Evolutionary conservation across 2,797 vertebrate species (phyloP), one percentile per base, ranked within the genome.

Genomic region (Carduelis carduelis): DNA sequence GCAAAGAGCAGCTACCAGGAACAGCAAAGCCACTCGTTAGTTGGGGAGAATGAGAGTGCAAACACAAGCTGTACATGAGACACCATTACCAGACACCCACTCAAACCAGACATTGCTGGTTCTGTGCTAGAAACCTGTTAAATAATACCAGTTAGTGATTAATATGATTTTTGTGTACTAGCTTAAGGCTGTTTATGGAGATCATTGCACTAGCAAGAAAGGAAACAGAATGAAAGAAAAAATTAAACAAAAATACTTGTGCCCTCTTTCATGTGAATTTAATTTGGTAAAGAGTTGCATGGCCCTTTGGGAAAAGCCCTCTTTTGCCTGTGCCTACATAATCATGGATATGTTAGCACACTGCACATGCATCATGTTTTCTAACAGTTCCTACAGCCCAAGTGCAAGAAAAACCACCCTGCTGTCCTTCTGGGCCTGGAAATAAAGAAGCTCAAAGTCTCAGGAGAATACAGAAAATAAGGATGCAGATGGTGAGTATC

Each of bases 401-500:
- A 56, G 41, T 86, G 44, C 37, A 87, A 77, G 60, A 53, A 85
- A 63, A 81, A 27, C 8, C 61, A 34, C 3, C 2, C 30, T 78
- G 69, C n/a, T 83, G 37, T 60, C 43, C 66, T 93, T 87, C 64
- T 78, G 82, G 49, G 64, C 49, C 68, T 83, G 46, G 65, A 71
- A 87, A 46, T 24, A 78, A 83, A 77, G 75, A 64, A 69, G 17
- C 32, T 53, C 28, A 47, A 35, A 85, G 49, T 49, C 89, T 88
- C 79, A 23, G 37, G 61, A 86, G 82, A 89, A 76, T 39, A 28
- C 6, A 49, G 53, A 90, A 78, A 80, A 77, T 47, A 70, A 91
- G 77, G 41, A 78, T 92, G 76, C 87, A 97, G 76, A 70, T 88
- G 89, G 72, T 64, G 28, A 90, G 32, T 61, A 95, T 60, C 80